These are phyloP conservation scores for Crocuta crocuta DNA, from an alignment of 2,113 vertebrate genomes.

Conservation along the genomic window DNA sequence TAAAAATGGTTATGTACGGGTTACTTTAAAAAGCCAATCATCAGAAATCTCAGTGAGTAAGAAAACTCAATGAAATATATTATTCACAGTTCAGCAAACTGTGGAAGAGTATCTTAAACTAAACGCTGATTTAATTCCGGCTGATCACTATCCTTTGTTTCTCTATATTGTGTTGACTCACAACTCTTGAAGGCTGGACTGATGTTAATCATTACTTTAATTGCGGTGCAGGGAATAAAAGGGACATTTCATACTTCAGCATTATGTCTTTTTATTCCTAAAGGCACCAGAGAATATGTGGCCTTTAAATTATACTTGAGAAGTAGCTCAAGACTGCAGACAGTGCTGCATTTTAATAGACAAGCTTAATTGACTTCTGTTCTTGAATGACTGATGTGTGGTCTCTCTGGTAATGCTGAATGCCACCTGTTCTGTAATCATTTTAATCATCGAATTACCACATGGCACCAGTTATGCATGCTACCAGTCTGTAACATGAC, in stretches of 20 bases:
- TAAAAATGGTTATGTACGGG: background rate
- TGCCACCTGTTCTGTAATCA: conserved; percentile 82
- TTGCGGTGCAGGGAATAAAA: background rate
- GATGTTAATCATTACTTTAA: background rate
- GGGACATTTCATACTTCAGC: background rate
- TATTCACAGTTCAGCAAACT: background rate
- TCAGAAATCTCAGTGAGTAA: background rate
- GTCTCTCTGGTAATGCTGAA: conserved; percentile 75
- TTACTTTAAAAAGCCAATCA: background rate
- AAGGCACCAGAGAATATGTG: background rate
- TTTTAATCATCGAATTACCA: conserved; percentile 81
- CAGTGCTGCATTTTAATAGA: conserved; percentile 71
- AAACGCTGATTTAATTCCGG: background rate
- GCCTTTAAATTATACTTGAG: conserved; percentile 56
- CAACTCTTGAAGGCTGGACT: background rate
- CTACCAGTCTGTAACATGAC: conserved; percentile 76
- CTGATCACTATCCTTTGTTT: background rate
- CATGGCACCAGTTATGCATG: conserved; percentile 62
- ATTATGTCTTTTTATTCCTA: conserved; percentile 24
- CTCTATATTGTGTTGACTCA: background rate
- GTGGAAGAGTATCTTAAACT: background rate
- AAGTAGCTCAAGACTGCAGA: conserved; percentile 57
- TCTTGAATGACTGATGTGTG: conserved; percentile 80
- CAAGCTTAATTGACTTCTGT: conserved; percentile 78
- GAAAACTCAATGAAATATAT: background rate